Evolutionary conservation across 2,888 invertebrate species (phyloP), one percentile per base, ranked within the genome.

Genomic region (Beris chalybata): DNA sequence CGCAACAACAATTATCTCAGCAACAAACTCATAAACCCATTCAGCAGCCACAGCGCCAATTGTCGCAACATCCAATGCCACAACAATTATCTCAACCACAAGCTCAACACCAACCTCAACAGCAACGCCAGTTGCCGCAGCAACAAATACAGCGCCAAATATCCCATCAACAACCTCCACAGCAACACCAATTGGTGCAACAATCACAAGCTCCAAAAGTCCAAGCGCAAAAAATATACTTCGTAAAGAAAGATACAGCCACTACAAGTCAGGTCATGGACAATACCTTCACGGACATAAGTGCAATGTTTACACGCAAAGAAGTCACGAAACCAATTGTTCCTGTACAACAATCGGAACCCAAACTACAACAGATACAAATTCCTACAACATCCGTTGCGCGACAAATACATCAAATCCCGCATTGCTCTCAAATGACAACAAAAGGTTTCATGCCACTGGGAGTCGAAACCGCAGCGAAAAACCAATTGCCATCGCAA

Each of bases 361-460:
- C 30, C 6, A 53, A 32, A 54, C 2, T 44, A 2, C 53, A 44
- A 29, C 12, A 29, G 12, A 7, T 31, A 5, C 30, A 11, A 32
- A 50, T 22, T 3, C 7, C 61, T 4, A 15, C 5, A 12, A 5
- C 44, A 32, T 12, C 61, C 1, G 7, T 31, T 6, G 52, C 43
- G 4, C 5, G 15, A 12, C 38, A 38, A 48, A 48, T 48, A 1
- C 50, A 54, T 12, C 38, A 38, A 31, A 29, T 13, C 3, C 12
- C 58, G 4, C 58, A 58, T 1, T 58, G 30, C 45, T 9, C 47
- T 13, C 59, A 64, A 31, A 7, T 29, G 32, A 75, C 77, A 13
- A 58, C 65, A 4, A 76, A 78, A 67, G 79, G 79, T 0, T 80
- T 80, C 54, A 80, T 79, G 79, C 79, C 77, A 3, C 73, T 80